phyloP scores from a whole-genome alignment of 2,797 vertebrate genomes.

The Balearica regulorum region DNA sequence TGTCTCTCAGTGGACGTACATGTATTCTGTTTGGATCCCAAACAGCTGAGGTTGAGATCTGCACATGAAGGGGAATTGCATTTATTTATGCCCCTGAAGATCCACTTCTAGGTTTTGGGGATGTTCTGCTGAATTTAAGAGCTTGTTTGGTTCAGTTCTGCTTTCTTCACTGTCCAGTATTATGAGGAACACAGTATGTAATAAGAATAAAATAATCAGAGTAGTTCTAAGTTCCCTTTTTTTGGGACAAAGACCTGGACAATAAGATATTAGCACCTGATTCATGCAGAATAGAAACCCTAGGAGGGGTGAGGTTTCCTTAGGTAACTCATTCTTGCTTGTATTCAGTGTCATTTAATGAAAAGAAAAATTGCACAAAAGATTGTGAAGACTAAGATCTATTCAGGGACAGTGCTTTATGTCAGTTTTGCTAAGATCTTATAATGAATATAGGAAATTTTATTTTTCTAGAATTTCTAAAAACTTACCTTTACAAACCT shows the following conservation, averaged over 20 bases:
- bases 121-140: not conserved
- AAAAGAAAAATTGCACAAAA: not conserved
- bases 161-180: not conserved
- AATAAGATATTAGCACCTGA: not conserved
- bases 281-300: not conserved
- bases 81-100: not conserved
- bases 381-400: not conserved
- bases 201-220: not conserved
- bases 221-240: not conserved
- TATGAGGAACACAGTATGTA: not conserved
- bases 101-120: not conserved
- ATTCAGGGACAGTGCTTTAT: not conserved
- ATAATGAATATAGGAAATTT: not conserved
- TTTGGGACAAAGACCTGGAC: not conserved
- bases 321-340: not conserved
- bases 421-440: not conserved
- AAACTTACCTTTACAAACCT: not conserved
- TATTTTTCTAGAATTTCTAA: not conserved
- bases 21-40: not conserved
- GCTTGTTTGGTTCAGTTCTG: not conserved
- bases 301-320: not conserved
- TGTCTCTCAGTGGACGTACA: not conserved
- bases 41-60: not conserved
- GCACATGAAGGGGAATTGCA: not conserved
- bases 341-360: not conserved